phyloP scores from a whole-genome alignment of 2,797 vertebrate species.

The Steatocranus sp. region DNA sequence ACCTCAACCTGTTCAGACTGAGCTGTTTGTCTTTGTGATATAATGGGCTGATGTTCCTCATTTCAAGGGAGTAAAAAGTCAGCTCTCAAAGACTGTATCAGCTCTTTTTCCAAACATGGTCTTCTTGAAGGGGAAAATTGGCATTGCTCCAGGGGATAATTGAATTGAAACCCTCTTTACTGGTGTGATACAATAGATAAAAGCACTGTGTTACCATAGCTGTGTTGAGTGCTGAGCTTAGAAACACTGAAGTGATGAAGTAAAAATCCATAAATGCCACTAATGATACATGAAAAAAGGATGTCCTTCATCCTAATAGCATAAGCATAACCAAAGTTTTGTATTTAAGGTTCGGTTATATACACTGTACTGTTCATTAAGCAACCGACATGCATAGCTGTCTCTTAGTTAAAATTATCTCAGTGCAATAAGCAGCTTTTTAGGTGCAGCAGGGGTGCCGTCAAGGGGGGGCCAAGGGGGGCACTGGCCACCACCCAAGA shows the following conservation, averaged over 20 bases:
- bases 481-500: neutral
- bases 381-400: neutral
- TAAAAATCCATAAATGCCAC: neutral
- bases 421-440: neutral
- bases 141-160: neutral
- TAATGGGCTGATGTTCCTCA: conserved; percentile 1
- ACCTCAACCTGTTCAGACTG: conserved; percentile 28
- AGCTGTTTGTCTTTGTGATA: conserved; percentile 17
- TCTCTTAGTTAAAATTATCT: neutral
- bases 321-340: neutral
- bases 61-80: neutral
- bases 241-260: neutral
- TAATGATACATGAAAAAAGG: neutral
- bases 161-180: neutral
- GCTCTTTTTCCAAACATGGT: neutral
- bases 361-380: neutral
- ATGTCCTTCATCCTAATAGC: neutral
- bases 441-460: neutral
- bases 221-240: neutral
- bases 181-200: neutral
- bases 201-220: neutral
- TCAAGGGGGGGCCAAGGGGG: neutral
- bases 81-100: neutral
- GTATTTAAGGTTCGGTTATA: neutral
- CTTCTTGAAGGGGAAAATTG: neutral